A percentile compares a stretch with the other conserved stretches of the same genome.
phyloP scores from a whole-genome alignment of 2,113 vertebrate genomes.

The Pogonocichla stellata region DNA sequence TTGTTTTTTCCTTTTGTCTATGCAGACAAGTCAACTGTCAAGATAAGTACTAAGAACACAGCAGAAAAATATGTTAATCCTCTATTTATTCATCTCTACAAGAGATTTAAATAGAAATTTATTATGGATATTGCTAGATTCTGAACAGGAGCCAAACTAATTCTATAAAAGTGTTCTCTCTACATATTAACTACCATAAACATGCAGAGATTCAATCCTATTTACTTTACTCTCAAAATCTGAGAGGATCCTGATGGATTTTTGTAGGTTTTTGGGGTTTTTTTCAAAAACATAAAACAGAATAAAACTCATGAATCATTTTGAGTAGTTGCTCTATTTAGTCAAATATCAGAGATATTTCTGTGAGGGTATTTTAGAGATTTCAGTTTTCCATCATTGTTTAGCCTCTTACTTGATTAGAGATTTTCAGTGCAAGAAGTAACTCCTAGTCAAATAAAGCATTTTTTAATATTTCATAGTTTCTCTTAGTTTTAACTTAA shows the following conservation, averaged over 20 bases:
- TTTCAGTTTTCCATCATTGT: neutral
- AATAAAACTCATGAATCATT: neutral
- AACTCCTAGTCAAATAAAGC: neutral
- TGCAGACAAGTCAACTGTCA: slow-evolving; percentile 48
- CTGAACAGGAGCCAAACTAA: slow-evolving; percentile 77
- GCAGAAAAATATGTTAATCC: slow-evolving; percentile 72
- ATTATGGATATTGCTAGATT: slow-evolving; percentile 72
- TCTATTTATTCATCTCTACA: slow-evolving; percentile 63
- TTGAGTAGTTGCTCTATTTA: neutral
- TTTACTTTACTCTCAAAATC: slow-evolving; percentile 11
- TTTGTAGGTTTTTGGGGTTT: neutral
- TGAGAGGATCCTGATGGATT: neutral
- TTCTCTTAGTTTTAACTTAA: neutral
- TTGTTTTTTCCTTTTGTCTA: neutral
- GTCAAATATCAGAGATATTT: neutral
- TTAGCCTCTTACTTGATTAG: neutral
- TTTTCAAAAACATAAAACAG: neutral
- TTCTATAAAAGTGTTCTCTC: slow-evolving; percentile 73
- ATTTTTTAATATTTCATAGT: neutral
- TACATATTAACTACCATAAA: slow-evolving; percentile 73
- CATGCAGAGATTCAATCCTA: slow-evolving; percentile 58
- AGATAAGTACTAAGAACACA: slow-evolving; percentile 59
- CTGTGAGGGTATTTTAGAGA: neutral
- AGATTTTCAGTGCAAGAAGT: neutral
- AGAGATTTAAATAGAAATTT: slow-evolving; percentile 70